Evolutionary conservation across 2,113 vertebrate genomes (phyloP).

Genomic region (Chiloscyllium plagiosum): DNA sequence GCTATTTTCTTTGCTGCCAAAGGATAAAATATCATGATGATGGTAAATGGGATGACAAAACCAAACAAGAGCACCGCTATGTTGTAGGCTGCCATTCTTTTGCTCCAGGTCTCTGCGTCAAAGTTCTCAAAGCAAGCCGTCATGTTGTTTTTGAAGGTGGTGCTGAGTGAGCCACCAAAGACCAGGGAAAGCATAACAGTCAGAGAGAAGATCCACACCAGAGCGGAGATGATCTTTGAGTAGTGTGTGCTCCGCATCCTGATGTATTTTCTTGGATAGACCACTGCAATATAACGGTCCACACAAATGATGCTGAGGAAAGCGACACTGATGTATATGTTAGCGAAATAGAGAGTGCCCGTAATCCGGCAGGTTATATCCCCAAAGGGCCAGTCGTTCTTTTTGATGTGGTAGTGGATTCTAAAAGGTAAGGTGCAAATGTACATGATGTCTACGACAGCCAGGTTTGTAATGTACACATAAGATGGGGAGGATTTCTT

Average conservation of each 20-base stretch:
- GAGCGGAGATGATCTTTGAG: neutral
- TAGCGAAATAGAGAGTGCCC: slow-evolving; percentile 57
- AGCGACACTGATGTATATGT: slow-evolving; percentile 64
- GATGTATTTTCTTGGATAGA: slow-evolving; percentile 63
- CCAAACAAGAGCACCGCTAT: slow-evolving; percentile 54
- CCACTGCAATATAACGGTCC: slow-evolving; percentile 65
- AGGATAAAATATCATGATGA: slow-evolving; percentile 62
- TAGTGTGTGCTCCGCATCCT: slow-evolving; percentile 42
- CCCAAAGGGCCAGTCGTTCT: slow-evolving; percentile 66
- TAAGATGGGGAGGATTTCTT: slow-evolving; percentile 49
- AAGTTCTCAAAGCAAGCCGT: slow-evolving; percentile 65
- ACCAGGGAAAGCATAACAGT: slow-evolving; percentile 44
- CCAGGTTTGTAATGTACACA: slow-evolving; percentile 66
- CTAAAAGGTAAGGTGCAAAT: slow-evolving; percentile 63
- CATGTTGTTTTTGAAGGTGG: neutral
- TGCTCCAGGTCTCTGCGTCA: slow-evolving; percentile 45
- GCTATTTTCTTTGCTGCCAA: slow-evolving; percentile 53
- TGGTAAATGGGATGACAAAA: slow-evolving; percentile 54
- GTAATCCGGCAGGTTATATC: slow-evolving; percentile 53
- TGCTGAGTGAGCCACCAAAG: slow-evolving; percentile 49
- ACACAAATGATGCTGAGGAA: slow-evolving; percentile 68
- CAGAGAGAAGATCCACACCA: slow-evolving; percentile 51
- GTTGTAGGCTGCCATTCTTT: slow-evolving; percentile 47
- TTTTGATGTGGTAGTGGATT: slow-evolving; percentile 65
- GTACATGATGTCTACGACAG: slow-evolving; percentile 57